Conservation (phyloP, 2,888 invertebrate species). For the Eupithecia subumbrata region DNA sequence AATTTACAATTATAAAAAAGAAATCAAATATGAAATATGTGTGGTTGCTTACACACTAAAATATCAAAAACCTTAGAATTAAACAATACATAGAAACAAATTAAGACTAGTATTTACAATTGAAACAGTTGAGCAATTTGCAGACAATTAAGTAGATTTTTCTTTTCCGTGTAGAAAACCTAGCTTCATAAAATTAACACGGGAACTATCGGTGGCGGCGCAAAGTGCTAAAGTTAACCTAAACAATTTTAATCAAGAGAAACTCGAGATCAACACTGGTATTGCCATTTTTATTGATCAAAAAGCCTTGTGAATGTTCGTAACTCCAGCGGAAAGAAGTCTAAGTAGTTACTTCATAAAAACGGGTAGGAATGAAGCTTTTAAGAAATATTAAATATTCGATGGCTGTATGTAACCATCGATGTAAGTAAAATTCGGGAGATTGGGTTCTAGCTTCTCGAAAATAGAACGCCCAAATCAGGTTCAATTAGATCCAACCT, state of each 20-base stretch:
- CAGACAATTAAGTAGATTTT: background rate
- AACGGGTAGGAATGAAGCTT: too few relatives aligned
- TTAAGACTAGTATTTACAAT: background rate
- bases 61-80: too few relatives aligned
- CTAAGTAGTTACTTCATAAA: background rate
- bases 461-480: too few relatives aligned
- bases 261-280: background rate
- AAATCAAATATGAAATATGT: too few relatives aligned
- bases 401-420: too few relatives aligned
- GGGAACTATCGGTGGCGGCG: conserved; percentile 22
- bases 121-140: background rate
- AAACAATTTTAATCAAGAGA: conserved; percentile 29
- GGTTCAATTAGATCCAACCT: too few relatives aligned
- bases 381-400: too few relatives aligned
- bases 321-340: background rate
- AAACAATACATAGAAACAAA: too few relatives aligned
- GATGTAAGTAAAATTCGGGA: too few relatives aligned
- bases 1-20: background rate
- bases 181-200: conserved; percentile 15
- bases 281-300: background rate
- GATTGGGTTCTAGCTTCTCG: too few relatives aligned
- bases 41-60: too few relatives aligned
- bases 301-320: background rate
- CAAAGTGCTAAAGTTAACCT: conserved; percentile 27
- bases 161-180: background rate